A percentile compares a stretch with the other conserved stretches of the same genome.
Evolutionary conservation across 2,797 vertebrate species (phyloP).

Genomic region (Enteromius viviparus): DNA sequence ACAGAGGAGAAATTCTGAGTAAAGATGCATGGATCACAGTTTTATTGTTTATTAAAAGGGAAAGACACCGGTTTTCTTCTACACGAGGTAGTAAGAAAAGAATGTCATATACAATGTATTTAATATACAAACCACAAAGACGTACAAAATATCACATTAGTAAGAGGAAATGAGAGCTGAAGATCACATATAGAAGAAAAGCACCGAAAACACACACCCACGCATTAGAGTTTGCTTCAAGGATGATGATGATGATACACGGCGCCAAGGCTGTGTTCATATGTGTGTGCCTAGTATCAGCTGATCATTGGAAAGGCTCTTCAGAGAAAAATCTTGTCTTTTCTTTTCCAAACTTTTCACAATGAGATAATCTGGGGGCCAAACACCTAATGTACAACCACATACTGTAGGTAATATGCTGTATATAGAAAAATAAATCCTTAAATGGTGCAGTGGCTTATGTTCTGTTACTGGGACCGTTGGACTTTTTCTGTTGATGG

Average conservation of each 20-base stretch:
- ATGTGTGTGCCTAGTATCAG: neutral
- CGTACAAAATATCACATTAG: constrained; percentile 75
- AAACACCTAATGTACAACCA: neutral
- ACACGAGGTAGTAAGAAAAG: constrained; percentile 66
- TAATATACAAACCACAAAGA: constrained; percentile 76
- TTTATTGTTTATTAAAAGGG: constrained; percentile 73
- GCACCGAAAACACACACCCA: constrained; percentile 28
- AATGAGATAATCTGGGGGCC: neutral
- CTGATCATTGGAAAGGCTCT: neutral
- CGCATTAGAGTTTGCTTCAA: neutral
- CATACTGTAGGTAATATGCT: neutral
- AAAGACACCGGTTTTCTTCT: constrained; percentile 62
- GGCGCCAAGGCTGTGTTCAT: neutral
- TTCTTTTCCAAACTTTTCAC: neutral
- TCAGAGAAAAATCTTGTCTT: neutral
- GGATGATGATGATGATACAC: neutral
- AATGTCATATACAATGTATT: constrained; percentile 65
- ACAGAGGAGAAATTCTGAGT: constrained; percentile 8
- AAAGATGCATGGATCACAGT: constrained; percentile 60
- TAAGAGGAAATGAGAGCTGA: constrained; percentile 49
- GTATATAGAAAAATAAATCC: constrained; percentile 7
- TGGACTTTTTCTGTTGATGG: neutral
- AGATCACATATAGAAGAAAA: constrained; percentile 37
- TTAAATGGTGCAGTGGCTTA: neutral
- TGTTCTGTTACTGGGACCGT: neutral